Evolutionary conservation across 23 tunicate species (phyloP).

Genomic region (Halocynthia aurantium): DNA sequence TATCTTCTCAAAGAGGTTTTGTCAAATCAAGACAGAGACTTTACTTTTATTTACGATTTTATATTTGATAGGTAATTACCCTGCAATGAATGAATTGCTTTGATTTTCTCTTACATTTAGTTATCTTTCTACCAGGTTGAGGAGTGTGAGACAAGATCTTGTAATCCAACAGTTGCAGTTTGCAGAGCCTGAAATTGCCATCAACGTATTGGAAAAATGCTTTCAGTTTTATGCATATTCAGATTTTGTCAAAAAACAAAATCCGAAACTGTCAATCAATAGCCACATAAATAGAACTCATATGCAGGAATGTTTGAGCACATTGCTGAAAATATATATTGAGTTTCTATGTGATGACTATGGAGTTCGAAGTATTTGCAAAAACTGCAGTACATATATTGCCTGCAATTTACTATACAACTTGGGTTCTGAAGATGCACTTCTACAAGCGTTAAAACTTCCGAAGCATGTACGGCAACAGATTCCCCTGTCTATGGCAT

Average conservation of each 20-base stretch:
- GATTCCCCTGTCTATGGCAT: slow-evolving; percentile 12
- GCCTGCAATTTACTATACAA: slow-evolving; percentile 35
- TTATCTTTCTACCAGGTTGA: slow-evolving; percentile 31
- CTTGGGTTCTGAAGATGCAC: slow-evolving; percentile 4
- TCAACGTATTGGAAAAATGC: slow-evolving; percentile 47
- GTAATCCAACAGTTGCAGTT: slow-evolving; percentile 54
- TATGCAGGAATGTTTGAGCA: slow-evolving; percentile 40
- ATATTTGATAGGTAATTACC: slow-evolving; percentile 72
- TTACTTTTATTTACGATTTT: slow-evolving; percentile 42
- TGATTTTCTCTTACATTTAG: not conserved
- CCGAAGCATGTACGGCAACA: slow-evolving; percentile 18
- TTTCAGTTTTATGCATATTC: slow-evolving; percentile 62
- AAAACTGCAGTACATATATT: slow-evolving; percentile 18
- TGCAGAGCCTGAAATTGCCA: slow-evolving; percentile 16
- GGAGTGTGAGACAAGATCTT: slow-evolving; percentile 85
- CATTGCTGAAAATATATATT: slow-evolving; percentile 34
- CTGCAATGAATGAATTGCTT: not conserved
- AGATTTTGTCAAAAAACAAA: slow-evolving; percentile 1
- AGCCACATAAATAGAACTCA: slow-evolving; percentile 53
- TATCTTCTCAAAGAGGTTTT: slow-evolving; percentile 42
- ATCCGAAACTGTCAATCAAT: slow-evolving; percentile 39
- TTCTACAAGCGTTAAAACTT: slow-evolving; percentile 23
- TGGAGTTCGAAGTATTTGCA: too few species aligned
- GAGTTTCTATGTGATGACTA: not conserved
- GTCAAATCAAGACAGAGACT: slow-evolving; percentile 7